phyloP scores from a whole-genome alignment of 2,113 vertebrate species.

The Lophotis ruficrista region DNA sequence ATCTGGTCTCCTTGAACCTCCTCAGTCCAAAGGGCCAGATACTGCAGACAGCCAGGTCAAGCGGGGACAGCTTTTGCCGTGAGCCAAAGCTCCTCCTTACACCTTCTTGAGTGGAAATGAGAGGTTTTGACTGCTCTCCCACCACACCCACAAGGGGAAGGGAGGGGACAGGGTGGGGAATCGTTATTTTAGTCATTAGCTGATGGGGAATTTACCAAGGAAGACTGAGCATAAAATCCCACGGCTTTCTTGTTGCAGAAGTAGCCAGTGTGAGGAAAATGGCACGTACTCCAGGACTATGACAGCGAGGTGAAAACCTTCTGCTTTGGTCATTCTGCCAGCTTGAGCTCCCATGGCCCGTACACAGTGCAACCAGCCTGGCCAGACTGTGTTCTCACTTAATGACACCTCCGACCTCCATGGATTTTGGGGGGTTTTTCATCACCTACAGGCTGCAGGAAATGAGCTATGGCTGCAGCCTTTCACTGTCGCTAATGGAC shows the following conservation, averaged over 20 bases:
- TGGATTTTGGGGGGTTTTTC: not conserved
- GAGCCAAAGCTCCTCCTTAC: constrained; percentile 62
- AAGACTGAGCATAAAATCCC: constrained; percentile 42
- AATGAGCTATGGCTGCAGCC: not conserved
- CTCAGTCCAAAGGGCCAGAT: not conserved
- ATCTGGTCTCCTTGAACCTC: not conserved
- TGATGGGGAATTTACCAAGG: constrained; percentile 47
- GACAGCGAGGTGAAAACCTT: constrained; percentile 31
- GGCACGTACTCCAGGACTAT: not conserved
- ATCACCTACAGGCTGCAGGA: not conserved
- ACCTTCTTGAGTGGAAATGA: constrained; percentile 68
- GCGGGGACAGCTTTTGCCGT: constrained; percentile 8
- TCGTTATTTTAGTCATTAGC: constrained; percentile 63
- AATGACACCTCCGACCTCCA: not conserved
- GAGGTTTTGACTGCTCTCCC: constrained; percentile 36
- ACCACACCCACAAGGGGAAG: constrained; percentile 65
- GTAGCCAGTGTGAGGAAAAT: constrained; percentile 19
- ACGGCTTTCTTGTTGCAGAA: not conserved
- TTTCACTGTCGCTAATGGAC: not conserved
- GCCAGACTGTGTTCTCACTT: not conserved
- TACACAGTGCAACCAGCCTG: not conserved
- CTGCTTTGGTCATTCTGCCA: not conserved
- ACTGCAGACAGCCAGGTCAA: constrained; percentile 3
- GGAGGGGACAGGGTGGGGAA: constrained; percentile 64
- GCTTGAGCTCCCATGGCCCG: not conserved